Conservation (phyloP, 2,113 vertebrate genomes). For the Cavia aperea region DNA sequence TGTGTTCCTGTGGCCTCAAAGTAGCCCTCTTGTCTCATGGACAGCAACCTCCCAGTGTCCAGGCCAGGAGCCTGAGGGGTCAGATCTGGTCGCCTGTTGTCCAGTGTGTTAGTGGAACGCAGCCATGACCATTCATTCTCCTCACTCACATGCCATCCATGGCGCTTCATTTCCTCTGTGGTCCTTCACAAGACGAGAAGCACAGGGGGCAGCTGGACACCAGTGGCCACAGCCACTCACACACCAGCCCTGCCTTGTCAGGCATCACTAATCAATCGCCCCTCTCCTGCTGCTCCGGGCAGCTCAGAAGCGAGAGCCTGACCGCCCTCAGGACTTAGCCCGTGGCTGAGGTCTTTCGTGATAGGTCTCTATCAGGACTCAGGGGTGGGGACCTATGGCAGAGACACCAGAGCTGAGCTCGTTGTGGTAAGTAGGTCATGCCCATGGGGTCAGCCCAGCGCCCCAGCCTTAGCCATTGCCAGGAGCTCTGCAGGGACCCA, state of each 20-base stretch:
- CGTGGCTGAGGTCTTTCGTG: neutral
- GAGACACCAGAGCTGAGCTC: neutral
- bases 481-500: too few species aligned
- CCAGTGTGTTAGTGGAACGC: too few species aligned
- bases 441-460: too few species aligned
- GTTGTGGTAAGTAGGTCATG: rapidly evolving
- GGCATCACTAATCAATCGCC: neutral
- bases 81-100: neutral
- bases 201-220: neutral
- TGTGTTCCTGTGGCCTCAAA: neutral
- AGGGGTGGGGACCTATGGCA: rapidly evolving
- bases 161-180: rapidly evolving
- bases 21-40: neutral
- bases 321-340: neutral
- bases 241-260: neutral
- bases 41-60: too few species aligned
- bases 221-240: neutral
- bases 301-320: neutral
- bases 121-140: rapidly evolving
- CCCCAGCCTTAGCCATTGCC: too few species aligned
- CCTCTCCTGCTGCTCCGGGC: too few species aligned
- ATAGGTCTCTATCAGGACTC: neutral
- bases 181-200: neutral
- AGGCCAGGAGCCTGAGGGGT: too few species aligned
- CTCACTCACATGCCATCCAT: too few species aligned